Evolutionary conservation across 2,888 invertebrate genomes (phyloP).

Genomic region (Hydropsyche betteni): DNA sequence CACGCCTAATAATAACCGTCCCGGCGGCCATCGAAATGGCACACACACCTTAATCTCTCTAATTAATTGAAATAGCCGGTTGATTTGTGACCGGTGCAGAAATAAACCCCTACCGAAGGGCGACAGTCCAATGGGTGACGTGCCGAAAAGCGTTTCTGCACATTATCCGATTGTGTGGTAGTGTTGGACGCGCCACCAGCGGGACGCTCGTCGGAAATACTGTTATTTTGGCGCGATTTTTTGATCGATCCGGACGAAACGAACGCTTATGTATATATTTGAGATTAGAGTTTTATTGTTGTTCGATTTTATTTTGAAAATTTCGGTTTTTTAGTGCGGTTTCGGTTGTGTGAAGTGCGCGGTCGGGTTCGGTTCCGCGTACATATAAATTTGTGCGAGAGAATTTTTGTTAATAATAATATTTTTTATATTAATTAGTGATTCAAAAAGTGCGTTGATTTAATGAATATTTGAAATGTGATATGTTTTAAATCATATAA

Average conservation of each 20-base stretch:
- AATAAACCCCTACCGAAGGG: constrained; percentile 59
- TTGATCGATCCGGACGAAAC: neutral
- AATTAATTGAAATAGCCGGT: constrained; percentile 67
- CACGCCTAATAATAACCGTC: constrained; percentile 18
- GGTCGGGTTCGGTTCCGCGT: too few species aligned
- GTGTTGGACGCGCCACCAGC: constrained; percentile 6
- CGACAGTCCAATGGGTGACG: constrained; percentile 46
- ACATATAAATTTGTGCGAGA: too few species aligned
- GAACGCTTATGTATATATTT: neutral
- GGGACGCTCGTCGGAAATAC: neutral
- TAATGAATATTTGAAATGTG: too few species aligned
- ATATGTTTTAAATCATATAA: too few species aligned
- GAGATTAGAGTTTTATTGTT: too few species aligned
- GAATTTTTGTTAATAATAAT: too few species aligned
- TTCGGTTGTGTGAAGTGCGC: too few species aligned
- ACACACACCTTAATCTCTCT: constrained; percentile 67
- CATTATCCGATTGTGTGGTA: constrained; percentile 23
- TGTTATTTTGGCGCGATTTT: too few species aligned
- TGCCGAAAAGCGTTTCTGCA: neutral
- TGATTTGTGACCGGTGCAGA: constrained; percentile 67
- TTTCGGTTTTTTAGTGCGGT: too few species aligned
- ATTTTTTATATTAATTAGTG: too few species aligned
- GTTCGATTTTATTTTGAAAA: too few species aligned
- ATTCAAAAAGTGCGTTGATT: too few species aligned
- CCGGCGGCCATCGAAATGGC: constrained; percentile 56